Evolutionary conservation across 1,140 invertebrate genomes (phyloP).

Genomic region (Wasmannia auropunctata): DNA sequence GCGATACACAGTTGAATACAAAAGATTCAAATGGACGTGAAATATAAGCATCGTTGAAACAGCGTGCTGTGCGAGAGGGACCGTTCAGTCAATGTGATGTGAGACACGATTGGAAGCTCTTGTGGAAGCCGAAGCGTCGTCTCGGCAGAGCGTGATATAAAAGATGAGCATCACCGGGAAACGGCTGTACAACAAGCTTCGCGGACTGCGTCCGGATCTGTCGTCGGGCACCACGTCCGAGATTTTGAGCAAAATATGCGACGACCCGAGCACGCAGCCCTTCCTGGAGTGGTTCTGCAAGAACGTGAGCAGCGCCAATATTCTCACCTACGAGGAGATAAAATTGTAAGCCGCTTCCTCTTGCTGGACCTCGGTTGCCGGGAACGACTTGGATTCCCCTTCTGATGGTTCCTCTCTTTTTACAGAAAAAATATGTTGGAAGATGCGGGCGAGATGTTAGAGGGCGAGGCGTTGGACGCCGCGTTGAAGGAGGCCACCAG

Average conservation of each 20-base stretch:
- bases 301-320: slow-evolving; percentile 77
- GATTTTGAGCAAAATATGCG: slow-evolving; percentile 53
- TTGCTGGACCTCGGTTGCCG: background rate
- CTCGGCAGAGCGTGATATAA: background rate
- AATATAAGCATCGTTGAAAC: background rate
- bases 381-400: background rate
- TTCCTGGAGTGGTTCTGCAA: slow-evolving; percentile 82
- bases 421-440: slow-evolving; percentile 75
- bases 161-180: slow-evolving; percentile 74
- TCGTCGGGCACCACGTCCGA: slow-evolving; percentile 38
- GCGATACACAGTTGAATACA: too few species aligned
- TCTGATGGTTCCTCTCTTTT: background rate
- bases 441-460: slow-evolving; percentile 72
- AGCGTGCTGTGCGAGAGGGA: background rate
- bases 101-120: background rate
- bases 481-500: slow-evolving; percentile 73
- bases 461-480: slow-evolving; percentile 75
- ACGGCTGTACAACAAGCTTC: slow-evolving; percentile 74
- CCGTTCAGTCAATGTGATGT: background rate
- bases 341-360: slow-evolving; percentile 74
- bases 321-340: slow-evolving; percentile 76
- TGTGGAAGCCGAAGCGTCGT: background rate
- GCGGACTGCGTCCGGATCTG: slow-evolving; percentile 72
- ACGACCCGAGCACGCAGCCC: slow-evolving; percentile 62
- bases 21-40: background rate